Evolutionary conservation across 2,888 invertebrate genomes (phyloP).

Genomic region (Dasysyrphus tricinctus): DNA sequence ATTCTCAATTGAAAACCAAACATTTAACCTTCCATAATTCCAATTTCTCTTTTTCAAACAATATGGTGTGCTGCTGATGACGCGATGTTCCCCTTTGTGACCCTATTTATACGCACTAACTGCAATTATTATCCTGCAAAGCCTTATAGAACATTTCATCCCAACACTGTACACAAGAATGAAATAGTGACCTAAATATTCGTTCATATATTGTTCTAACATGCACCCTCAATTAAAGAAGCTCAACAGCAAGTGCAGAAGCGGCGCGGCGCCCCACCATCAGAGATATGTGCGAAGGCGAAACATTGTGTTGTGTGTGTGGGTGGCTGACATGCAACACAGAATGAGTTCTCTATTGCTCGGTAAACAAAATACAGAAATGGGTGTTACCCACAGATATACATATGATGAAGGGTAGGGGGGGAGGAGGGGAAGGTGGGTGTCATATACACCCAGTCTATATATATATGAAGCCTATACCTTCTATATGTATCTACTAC

Average conservation of each 20-base stretch:
- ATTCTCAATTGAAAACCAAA: not conserved
- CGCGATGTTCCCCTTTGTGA: not conserved
- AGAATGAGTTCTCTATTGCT: conserved; percentile 17
- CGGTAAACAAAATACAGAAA: conserved; percentile 32
- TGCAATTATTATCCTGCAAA: conserved; percentile 13
- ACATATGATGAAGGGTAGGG: not conserved
- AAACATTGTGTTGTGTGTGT: conserved; percentile 60
- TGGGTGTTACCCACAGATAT: conserved; percentile 9
- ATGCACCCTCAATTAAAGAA: conserved; percentile 70
- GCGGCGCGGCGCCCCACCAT: conserved; percentile 30
- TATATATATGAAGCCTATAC: conserved; percentile 39
- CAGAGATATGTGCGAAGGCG: conserved; percentile 33
- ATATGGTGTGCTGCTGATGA: not conserved
- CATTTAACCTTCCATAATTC: conserved; percentile 37
- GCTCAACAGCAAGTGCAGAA: conserved; percentile 59
- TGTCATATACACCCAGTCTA: conserved; percentile 20
- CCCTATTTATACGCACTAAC: not conserved
- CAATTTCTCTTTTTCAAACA: conserved; percentile 31
- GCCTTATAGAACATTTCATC: conserved; percentile 14
- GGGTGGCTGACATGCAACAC: conserved; percentile 58
- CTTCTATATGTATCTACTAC: conserved; percentile 24
- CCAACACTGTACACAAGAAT: not conserved
- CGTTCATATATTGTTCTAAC: conserved; percentile 44
- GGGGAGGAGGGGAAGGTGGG: not conserved
- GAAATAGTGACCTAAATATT: conserved; percentile 63